Evolutionary conservation across 2,113 vertebrate species (phyloP).

Genomic region (Cebus imitator): DNA sequence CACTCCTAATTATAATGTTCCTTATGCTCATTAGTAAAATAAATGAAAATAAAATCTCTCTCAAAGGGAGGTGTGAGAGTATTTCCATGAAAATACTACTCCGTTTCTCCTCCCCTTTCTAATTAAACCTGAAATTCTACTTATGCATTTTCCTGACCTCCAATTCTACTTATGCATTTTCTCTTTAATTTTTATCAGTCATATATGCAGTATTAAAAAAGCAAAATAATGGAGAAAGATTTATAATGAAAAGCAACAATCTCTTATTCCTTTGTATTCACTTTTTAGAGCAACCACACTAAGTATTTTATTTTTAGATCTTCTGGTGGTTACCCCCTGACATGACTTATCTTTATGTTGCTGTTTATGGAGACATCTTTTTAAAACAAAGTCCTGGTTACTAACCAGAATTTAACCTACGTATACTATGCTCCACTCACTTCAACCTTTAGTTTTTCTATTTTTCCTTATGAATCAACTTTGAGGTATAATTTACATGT

Average conservation of each 20-base stretch:
- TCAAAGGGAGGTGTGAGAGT: not conserved
- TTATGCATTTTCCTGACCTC: too few species aligned
- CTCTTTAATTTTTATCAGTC: not conserved
- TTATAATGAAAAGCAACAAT: not conserved
- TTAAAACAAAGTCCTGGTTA: not conserved
- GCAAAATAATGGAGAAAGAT: not conserved
- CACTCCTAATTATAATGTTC: not conserved
- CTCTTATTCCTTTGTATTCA: too few species aligned
- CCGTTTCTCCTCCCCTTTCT: not conserved
- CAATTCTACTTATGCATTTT: not conserved
- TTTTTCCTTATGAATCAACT: not conserved
- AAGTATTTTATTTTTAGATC: not conserved
- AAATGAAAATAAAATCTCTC: not conserved
- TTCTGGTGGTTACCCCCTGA: not conserved
- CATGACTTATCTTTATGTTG: not conserved
- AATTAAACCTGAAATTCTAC: not conserved
- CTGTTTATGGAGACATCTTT: not conserved
- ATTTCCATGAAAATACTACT: not conserved
- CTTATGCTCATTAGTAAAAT: not conserved
- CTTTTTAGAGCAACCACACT: not conserved
- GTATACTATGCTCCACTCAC: not conserved
- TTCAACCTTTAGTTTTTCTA: conserved; percentile 4
- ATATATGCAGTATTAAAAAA: not conserved
- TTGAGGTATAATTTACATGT: not conserved
- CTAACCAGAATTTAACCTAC: not conserved